Base-by-base conservation (phyloP, 1,140 invertebrate species). In the Onthophagus taurus region DNA sequence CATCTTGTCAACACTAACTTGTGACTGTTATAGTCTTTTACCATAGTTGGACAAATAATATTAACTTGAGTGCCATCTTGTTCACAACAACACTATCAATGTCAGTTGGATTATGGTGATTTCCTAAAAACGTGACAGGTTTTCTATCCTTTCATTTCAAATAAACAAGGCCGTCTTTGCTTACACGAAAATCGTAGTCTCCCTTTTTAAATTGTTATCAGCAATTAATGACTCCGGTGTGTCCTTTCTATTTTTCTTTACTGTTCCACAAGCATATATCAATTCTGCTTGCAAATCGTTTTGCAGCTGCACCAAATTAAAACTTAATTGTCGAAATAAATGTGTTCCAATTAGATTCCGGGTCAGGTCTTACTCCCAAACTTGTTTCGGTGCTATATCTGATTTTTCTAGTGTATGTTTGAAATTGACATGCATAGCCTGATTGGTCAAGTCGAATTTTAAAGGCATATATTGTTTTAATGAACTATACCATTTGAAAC, bases 401-500 rank as follows among this genome's bases (percentile, higher is more conserved):
- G 9, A 23, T 26, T 26, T 42, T 44, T 13, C 42, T 31, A 7
- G 30, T 44, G 13, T 44, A 44, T 6, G 11, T 34, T 13, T 44
- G 30, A 16, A 44, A 44, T 44, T 44, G 8, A 12, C n/a, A 37
- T 6, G 9, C 11, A 17, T 20, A 44, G 6, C 19, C 42, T 8
- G 17, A 7, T 6, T 23, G 7, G 20, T 44, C 42, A 16, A 14
- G 7, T 33, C 14, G 31, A 12, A 16, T 33, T 33, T 33, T 6
- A 33, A 14, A 13, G 31, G 31, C 31, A 33, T 33, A 13, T 33
- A 26, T 16, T 43, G 42, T 21, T 29, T 20, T 3, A 44, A 16
- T 12, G 2, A 7, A 20, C 8, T 36, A n/a, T 33, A 48, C 3
- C 61, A 60, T 53, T 65, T 65, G 48, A 60, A 67, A 24, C 45